These are phyloP conservation scores for Gryllus longicercus DNA, from an alignment of 2,888 invertebrate genomes.

Conservation along the genomic window DNA sequence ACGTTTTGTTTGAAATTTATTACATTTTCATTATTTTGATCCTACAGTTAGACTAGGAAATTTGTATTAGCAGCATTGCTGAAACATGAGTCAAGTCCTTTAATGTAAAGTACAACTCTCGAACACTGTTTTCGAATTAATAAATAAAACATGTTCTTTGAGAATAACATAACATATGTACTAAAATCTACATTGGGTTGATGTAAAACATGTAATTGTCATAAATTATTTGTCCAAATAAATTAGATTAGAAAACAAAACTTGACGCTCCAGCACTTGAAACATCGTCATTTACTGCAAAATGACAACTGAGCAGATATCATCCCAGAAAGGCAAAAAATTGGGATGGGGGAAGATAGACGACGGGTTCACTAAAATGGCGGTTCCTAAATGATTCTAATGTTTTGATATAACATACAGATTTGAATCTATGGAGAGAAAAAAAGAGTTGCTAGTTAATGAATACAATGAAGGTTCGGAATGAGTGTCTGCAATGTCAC, in stretches of 20 bases:
- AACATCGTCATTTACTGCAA: too few species aligned
- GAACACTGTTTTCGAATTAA: neutral
- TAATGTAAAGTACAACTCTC: slow-evolving; percentile 7
- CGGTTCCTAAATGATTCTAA: too few species aligned
- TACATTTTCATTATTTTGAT: neutral
- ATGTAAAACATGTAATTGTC: neutral
- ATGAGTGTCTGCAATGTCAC: too few species aligned
- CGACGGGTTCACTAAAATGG: too few species aligned
- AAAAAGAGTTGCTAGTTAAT: too few species aligned
- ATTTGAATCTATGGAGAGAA: too few species aligned
- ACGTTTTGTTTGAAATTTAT: too few species aligned
- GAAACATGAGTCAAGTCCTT: neutral
- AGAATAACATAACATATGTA: neutral
- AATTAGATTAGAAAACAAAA: neutral
- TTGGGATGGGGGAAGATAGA: too few species aligned
- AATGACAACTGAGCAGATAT: too few species aligned
- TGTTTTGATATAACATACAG: too few species aligned
- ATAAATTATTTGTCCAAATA: neutral
- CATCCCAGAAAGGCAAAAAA: too few species aligned
- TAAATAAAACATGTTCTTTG: neutral
- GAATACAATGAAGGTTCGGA: too few species aligned
- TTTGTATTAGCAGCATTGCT: neutral
- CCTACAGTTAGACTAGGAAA: slow-evolving; percentile 9
- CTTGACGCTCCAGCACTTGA: neutral
- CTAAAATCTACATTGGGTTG: neutral